Conservation (phyloP, 37 sponge, comb jelly and placozoan species). For the Petrosia ficiformis region DNA sequence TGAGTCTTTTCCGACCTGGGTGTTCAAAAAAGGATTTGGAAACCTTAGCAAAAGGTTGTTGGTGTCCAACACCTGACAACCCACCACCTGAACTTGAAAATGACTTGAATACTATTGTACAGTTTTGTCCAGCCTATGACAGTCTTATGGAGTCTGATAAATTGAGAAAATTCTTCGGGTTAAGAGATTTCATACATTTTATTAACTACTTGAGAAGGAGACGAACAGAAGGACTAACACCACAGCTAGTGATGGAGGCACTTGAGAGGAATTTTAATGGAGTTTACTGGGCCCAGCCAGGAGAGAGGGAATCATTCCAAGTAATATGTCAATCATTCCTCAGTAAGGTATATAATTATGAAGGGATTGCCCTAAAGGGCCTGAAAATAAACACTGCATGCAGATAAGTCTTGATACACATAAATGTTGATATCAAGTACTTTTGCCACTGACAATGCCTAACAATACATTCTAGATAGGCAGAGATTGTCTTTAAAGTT, state of each 20-base stretch:
- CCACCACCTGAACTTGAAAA: slow-evolving; percentile 55
- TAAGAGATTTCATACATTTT: slow-evolving; percentile 91
- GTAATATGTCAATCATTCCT: slow-evolving; percentile 46
- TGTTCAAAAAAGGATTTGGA: slow-evolving; percentile 59
- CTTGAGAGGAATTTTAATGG: slow-evolving; percentile 93
- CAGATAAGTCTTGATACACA: too few relatives aligned
- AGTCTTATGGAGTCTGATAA: slow-evolving; percentile 34
- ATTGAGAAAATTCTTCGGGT: slow-evolving; percentile 60
- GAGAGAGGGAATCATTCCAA: slow-evolving; percentile 40
- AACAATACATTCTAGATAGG: too few relatives aligned
- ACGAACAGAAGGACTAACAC: slow-evolving; percentile 20
- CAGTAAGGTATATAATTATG: background rate
- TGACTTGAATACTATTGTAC: slow-evolving; percentile 40
- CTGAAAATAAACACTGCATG: too few relatives aligned
- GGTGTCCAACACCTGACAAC: slow-evolving; percentile 44
- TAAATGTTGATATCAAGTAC: too few relatives aligned
- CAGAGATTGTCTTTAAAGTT: too few relatives aligned
- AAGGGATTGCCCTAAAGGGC: too few relatives aligned
- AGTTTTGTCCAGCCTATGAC: slow-evolving; percentile 61
- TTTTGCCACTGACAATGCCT: too few relatives aligned
- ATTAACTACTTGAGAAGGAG: slow-evolving; percentile 77
- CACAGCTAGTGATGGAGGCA: slow-evolving; percentile 64
- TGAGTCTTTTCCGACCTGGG: slow-evolving; percentile 79
- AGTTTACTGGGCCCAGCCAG: background rate
- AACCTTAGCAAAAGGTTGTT: slow-evolving; percentile 67